Conservation (phyloP, 2,113 vertebrate genomes). For the Morphnarchus princeps region DNA sequence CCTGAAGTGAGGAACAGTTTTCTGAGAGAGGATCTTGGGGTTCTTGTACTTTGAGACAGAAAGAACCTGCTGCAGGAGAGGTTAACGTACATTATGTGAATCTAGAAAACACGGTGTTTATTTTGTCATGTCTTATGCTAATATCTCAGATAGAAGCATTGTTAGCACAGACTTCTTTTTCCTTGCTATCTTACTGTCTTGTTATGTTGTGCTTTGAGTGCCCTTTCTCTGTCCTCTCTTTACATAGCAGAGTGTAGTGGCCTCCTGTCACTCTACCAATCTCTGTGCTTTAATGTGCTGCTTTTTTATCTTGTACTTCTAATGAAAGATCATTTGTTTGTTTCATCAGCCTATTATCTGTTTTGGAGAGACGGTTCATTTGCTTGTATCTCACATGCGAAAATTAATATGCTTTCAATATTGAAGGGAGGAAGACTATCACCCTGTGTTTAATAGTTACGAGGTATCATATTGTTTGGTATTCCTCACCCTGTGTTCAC, state of each 20-base stretch:
- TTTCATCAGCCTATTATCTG: not conserved
- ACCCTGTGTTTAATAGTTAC: not conserved
- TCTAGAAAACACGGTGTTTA: not conserved
- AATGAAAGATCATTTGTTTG: not conserved
- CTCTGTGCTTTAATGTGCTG: not conserved
- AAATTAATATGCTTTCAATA: not conserved
- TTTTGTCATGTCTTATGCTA: not conserved
- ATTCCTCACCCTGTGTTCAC: constrained; percentile 8
- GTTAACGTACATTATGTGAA: not conserved
- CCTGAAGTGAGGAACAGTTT: not conserved
- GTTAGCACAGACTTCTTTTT: constrained; percentile 19
- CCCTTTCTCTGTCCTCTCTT: constrained; percentile 19
- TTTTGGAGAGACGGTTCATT: not conserved
- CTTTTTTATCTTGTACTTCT: not conserved
- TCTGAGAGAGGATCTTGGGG: not conserved
- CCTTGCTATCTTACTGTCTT: constrained; percentile 31
- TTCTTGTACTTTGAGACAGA: not conserved
- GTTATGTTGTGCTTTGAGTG: not conserved
- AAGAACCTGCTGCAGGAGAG: not conserved
- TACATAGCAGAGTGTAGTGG: not conserved
- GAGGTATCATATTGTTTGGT: not conserved
- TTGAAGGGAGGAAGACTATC: not conserved
- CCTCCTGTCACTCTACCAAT: not conserved
- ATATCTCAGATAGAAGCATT: not conserved
- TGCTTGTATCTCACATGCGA: not conserved